Evolutionary conservation across 2,888 invertebrate species (phyloP).

Genomic region (Deroplatys truncata): DNA sequence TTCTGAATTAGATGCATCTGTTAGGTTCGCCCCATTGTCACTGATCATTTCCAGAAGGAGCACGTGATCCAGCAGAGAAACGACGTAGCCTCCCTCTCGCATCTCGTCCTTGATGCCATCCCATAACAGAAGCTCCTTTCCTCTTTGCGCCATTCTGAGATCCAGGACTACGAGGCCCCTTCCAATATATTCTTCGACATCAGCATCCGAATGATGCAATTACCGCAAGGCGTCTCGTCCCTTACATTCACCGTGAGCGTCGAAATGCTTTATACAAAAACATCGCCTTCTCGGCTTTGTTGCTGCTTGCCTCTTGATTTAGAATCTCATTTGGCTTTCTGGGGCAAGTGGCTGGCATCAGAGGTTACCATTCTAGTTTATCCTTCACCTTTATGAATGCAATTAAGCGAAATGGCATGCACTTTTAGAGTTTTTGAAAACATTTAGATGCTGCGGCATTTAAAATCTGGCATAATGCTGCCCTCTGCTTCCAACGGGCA

Average conservation of each 20-base stretch:
- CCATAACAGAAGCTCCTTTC: neutral
- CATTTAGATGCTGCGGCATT: no score
- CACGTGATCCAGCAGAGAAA: neutral
- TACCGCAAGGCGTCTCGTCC: conserved; percentile 36
- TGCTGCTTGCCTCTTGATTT: neutral
- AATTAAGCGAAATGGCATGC: no score
- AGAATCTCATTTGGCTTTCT: neutral
- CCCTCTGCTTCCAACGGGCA: no score
- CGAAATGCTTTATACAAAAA: neutral
- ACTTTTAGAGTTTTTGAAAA: no score
- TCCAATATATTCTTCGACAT: conserved; percentile 43
- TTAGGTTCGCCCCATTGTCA: neutral
- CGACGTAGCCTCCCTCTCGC: neutral
- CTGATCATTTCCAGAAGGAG: neutral
- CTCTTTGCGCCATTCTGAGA: neutral
- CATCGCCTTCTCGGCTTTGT: neutral
- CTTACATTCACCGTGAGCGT: neutral
- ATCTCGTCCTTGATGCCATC: neutral
- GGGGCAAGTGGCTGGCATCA: neutral
- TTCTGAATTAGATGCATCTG: neutral
- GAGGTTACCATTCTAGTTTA: no score
- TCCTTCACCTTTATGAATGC: no score
- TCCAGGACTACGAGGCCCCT: neutral
- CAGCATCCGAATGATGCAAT: conserved; percentile 49
- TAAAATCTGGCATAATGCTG: no score